phyloP scores from a whole-genome alignment of 2,113 vertebrate genomes.

The Chelonoidis abingdonii region DNA sequence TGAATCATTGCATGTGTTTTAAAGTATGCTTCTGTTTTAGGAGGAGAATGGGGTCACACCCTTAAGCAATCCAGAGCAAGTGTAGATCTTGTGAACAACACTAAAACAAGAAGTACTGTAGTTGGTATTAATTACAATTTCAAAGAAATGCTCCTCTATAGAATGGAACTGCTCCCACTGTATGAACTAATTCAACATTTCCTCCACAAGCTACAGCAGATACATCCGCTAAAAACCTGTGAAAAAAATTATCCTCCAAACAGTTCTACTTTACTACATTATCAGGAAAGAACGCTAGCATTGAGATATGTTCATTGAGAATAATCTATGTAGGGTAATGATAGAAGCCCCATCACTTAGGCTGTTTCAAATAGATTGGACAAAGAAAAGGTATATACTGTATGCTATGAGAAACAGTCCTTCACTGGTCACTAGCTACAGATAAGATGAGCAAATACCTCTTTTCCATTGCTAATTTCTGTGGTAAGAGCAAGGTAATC shows the following conservation, averaged over 20 bases:
- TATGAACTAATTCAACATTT: background rate
- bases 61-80: background rate
- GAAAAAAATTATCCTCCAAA: background rate
- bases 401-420: background rate
- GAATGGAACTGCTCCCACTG: background rate
- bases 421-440: background rate
- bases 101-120: background rate
- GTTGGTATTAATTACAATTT: background rate
- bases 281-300: background rate
- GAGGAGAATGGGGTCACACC: background rate
- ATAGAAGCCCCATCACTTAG: background rate
- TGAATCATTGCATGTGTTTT: background rate
- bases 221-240: background rate
- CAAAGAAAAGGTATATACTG: background rate
- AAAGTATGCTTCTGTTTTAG: background rate
- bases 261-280: background rate
- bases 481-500: background rate
- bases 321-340: background rate
- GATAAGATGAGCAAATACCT: background rate
- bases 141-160: background rate
- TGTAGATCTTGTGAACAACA: background rate
- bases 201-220: background rate
- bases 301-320: background rate
- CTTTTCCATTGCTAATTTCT: background rate
- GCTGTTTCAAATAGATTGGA: background rate